These are phyloP conservation scores for Lasiurus cinereus DNA, from an alignment of 2,113 vertebrate species.

Conservation along the genomic window DNA sequence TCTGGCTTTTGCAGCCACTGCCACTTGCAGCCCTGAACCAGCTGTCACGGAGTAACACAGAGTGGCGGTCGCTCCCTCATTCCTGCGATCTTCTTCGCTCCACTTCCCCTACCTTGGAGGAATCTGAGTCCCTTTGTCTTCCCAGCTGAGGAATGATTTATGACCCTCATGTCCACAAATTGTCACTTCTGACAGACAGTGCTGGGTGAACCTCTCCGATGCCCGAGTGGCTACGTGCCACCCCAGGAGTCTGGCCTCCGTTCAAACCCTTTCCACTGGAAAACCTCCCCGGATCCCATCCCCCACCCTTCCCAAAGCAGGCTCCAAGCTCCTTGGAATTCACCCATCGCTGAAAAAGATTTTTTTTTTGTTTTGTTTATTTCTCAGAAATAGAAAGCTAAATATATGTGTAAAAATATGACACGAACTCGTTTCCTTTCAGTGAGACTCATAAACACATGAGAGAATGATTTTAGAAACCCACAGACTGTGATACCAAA, in stretches of 20 bases:
- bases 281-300: neutral
- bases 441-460: constrained; percentile 44
- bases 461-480: constrained; percentile 63
- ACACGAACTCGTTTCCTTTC: constrained; percentile 24
- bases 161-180: neutral
- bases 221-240: fast-evolving
- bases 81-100: neutral
- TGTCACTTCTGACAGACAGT: neutral
- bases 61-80: neutral
- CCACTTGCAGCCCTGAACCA: neutral
- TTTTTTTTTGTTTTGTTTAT: constrained; percentile 34
- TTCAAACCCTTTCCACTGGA: neutral
- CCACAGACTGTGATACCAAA: constrained; percentile 54
- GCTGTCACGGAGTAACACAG: neutral
- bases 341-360: neutral
- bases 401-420: constrained; percentile 29
- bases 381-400: constrained; percentile 66
- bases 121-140: neutral
- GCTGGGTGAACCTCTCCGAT: neutral
- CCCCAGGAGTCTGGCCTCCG: neutral
- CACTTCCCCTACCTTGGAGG: neutral
- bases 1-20: neutral
- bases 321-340: constrained; percentile 36
- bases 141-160: constrained; percentile 37
- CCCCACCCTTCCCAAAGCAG: neutral